Evolutionary conservation across 1,140 invertebrate species (phyloP).

Genomic region (Drosophila murphyi): DNA sequence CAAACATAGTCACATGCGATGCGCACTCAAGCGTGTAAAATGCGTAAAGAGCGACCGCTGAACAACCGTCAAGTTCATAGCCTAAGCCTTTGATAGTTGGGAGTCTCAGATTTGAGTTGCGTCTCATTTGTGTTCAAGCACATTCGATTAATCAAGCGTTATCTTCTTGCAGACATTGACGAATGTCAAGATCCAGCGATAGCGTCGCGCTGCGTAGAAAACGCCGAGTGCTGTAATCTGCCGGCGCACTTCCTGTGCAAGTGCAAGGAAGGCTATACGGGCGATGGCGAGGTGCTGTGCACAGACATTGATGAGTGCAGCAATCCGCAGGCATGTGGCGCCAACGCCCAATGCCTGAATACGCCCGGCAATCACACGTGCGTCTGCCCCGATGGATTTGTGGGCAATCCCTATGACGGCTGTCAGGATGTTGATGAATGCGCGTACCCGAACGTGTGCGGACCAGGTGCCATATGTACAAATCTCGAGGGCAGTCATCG

Average conservation of each 20-base stretch:
- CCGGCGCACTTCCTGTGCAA: slow-evolving; percentile 97
- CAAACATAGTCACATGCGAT: slow-evolving; percentile 22
- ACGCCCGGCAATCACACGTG: slow-evolving; percentile 95
- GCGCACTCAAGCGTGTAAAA: slow-evolving; percentile 69
- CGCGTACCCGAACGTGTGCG: slow-evolving; percentile 89
- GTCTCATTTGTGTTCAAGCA: slow-evolving; percentile 56
- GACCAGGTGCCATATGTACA: slow-evolving; percentile 90
- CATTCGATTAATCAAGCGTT: slow-evolving; percentile 63
- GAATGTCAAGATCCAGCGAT: slow-evolving; percentile 95
- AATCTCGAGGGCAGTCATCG: slow-evolving; percentile 91
- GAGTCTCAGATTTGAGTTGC: slow-evolving; percentile 57
- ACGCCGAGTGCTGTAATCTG: slow-evolving; percentile 97
- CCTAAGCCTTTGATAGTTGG: slow-evolving; percentile 38
- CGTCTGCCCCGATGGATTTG: slow-evolving; percentile 91
- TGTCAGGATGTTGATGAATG: slow-evolving; percentile 95
- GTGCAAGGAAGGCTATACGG: slow-evolving; percentile 95
- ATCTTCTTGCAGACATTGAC: slow-evolving; percentile 91
- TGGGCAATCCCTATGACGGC: slow-evolving; percentile 94
- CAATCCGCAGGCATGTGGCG: slow-evolving; percentile 91
- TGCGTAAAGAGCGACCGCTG: slow-evolving; percentile 53
- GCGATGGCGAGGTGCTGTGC: slow-evolving; percentile 94
- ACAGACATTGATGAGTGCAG: slow-evolving; percentile 95
- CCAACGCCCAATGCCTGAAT: slow-evolving; percentile 92
- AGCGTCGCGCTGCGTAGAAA: slow-evolving; percentile 92
- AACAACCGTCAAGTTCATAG: slow-evolving; percentile 30